These are phyloP conservation scores for Lethrus apterus DNA, from an alignment of 1,140 invertebrate genomes.

Conservation along the genomic window DNA sequence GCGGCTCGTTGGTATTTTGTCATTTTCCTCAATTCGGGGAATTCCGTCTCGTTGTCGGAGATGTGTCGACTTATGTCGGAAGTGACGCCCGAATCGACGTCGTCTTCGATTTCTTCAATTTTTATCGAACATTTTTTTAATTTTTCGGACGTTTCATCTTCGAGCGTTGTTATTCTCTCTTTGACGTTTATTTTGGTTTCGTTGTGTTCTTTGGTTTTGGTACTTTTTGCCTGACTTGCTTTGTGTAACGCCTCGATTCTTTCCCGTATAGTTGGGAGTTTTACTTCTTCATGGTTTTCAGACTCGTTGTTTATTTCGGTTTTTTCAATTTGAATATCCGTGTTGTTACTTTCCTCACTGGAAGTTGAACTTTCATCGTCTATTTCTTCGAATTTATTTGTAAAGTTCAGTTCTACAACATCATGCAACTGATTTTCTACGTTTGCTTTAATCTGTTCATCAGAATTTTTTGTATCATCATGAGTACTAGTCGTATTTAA, in stretches of 20 bases:
- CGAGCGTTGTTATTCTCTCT: constrained; percentile 15
- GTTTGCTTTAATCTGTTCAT: too few species aligned
- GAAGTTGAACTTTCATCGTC: too few species aligned
- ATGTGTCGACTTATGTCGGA: constrained; percentile 61
- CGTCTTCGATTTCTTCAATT: constrained; percentile 44
- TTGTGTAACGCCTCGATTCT: constrained; percentile 33
- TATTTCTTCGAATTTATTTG: too few species aligned
- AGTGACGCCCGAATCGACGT: constrained; percentile 65
- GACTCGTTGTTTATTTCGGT: background rate
- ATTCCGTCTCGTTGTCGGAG: constrained; percentile 59
- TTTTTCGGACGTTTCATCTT: background rate
- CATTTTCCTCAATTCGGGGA: constrained; percentile 48
- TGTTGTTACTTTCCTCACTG: too few species aligned
- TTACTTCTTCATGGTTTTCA: constrained; percentile 18
- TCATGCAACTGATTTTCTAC: background rate
- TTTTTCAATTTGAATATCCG: background rate
- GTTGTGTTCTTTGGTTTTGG: constrained; percentile 24
- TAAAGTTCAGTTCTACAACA: background rate
- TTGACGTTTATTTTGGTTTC: constrained; percentile 35
- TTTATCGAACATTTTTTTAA: constrained; percentile 29
- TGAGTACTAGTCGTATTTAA: background rate
- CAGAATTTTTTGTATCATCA: background rate
- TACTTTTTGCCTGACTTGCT: constrained; percentile 22
- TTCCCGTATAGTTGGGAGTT: constrained; percentile 31
- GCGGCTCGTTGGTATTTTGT: constrained; percentile 59